Conservation (phyloP, 2,113 vertebrate genomes). For the human (Homo sapiens) region GRCh38 chr6:83270501-83271000, state of each 20-base stretch:
- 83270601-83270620: neutral
- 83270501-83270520: neutral
- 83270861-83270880: neutral
- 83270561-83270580: neutral
- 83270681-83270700: neutral
- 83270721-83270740: neutral
- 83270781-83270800: neutral
- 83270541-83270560: too few species aligned
- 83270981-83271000: constrained; percentile 35
- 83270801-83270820: neutral
- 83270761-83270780: neutral
- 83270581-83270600: constrained; percentile 9
- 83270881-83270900: neutral
- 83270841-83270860: neutral
- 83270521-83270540: neutral
- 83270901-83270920: constrained; percentile 6
- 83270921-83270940: neutral
- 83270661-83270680: neutral
- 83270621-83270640: neutral
- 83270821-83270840: neutral
- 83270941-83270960: neutral
- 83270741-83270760: constrained; percentile 39
- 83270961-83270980: neutral
- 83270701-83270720: neutral
- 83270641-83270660: neutral